Evolutionary conservation across 2,113 vertebrate species (phyloP).

Genomic region (Myotis yumanensis): DNA sequence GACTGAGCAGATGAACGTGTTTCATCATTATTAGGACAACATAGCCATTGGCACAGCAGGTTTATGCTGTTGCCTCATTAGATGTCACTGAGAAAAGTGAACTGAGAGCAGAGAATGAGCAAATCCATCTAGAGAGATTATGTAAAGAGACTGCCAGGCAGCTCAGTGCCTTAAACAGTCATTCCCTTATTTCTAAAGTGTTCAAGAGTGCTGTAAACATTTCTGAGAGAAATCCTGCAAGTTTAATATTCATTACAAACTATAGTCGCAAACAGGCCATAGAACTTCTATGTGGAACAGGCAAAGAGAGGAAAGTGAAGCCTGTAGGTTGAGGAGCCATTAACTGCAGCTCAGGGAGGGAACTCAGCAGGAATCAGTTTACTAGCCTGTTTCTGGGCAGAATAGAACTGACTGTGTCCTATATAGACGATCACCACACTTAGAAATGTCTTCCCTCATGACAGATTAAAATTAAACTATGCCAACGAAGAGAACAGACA

Average conservation of each 20-base stretch:
- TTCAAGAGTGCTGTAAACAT: neutral
- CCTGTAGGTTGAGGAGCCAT: neutral
- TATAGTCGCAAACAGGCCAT: neutral
- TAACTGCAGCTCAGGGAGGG: neutral
- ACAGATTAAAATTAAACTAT: neutral
- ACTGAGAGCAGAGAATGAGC: conserved; percentile 36
- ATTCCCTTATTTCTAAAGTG: neutral
- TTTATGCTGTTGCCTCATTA: conserved; percentile 50
- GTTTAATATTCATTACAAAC: neutral
- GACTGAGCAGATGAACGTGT: neutral
- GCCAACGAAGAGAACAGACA: neutral
- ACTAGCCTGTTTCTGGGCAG: neutral
- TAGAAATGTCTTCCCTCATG: conserved; percentile 29
- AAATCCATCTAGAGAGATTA: neutral
- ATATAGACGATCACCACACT: neutral
- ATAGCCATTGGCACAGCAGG: conserved; percentile 43
- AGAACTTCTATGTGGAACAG: neutral
- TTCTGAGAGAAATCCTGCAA: neutral
- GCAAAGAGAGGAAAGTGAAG: neutral
- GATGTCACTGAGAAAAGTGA: conserved; percentile 28
- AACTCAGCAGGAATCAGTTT: neutral
- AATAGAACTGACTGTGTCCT: neutral
- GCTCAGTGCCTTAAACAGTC: neutral
- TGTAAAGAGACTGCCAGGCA: neutral
- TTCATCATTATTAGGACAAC: conserved; percentile 55